A percentile compares a stretch with the other conserved stretches of the same genome.
phyloP scores from a whole-genome alignment of 2,888 invertebrate genomes.

The Apamea anceps region DNA sequence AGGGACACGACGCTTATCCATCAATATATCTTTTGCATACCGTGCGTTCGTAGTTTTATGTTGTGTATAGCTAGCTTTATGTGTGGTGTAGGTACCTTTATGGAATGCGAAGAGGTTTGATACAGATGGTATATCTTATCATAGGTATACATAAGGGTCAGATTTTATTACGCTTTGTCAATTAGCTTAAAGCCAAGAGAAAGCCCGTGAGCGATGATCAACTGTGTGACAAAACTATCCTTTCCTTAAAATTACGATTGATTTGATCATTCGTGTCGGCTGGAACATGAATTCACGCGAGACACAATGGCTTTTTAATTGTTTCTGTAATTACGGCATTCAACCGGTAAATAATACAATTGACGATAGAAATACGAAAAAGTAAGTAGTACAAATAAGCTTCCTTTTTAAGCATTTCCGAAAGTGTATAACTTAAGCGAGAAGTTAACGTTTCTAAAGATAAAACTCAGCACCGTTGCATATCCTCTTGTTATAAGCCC shows the following conservation, averaged over 20 bases:
- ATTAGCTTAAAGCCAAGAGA: background rate
- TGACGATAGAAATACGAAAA: background rate
- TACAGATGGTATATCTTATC: background rate
- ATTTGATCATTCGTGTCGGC: background rate
- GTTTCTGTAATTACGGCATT: background rate
- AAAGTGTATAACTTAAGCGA: background rate
- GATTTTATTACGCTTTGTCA: background rate
- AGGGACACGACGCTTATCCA: constrained; percentile 86
- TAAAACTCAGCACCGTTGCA: background rate
- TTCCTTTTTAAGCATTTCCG: background rate
- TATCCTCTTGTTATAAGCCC: background rate
- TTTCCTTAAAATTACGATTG: background rate
- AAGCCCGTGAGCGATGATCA: background rate
- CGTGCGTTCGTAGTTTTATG: constrained; percentile 69
- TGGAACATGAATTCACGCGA: background rate
- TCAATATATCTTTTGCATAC: constrained; percentile 90
- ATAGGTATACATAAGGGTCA: background rate
- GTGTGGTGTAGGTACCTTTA: background rate
- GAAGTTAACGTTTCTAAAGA: background rate
- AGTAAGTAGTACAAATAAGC: background rate
- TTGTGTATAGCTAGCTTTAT: constrained; percentile 59
- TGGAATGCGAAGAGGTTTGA: background rate
- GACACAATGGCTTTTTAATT: background rate
- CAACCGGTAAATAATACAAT: too few species aligned
- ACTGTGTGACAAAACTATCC: background rate